Base-by-base conservation (phyloP, 2,888 invertebrate genomes). In the Mythimna vitellina region DNA sequence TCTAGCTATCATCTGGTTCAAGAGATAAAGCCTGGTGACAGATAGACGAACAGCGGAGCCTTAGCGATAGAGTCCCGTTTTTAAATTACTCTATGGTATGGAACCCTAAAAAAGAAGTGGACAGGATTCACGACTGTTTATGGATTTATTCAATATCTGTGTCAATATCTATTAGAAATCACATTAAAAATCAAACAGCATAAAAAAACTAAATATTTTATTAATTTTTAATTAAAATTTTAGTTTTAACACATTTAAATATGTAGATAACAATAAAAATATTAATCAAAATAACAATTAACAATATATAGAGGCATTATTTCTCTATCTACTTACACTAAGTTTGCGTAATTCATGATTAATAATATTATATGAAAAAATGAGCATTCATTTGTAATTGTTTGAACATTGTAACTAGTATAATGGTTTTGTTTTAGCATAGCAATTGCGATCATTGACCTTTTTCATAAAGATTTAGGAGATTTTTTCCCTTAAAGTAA, bases 351-450 rank as follows among this genome's bases (percentile, higher is more conserved):
- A 22, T 22, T 58, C 7, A 38, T n/a, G 35, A 35, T 38, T 38
- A n/a, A 46, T 46, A 17, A 46, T 20, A 46, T 46, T 17, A 1
- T 38, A 38, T 20, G 35, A 58, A 3, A 58, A 38, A 58, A 35
- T 58, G 35, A 58, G 58, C 58, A 58, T 58, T 58, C 35, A 22
- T 38, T 58, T 58, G 58, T 32, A 6, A 35, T 58, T 58, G 4
- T 58, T 38, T 14, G 20, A 22, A 38, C 32, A 35, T 32, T 22
- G 35, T 35, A n/a, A 35, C n/a, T 12, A n/a, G 57, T 32, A 32
- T 32, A 57, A 5, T 32, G 14, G 20, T 57, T 32, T 57, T 12
- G 35, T 58, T 58, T 35, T 58, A 58, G n/a, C 6, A 58, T 58
- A n/a, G 7, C n/a, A 58, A 58, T 35, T 35, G 20, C 32, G n/a